Evolutionary conservation across 2,113 vertebrate species (phyloP), one percentile per base, ranked within the genome.

Genomic region (Chionis minor): DNA sequence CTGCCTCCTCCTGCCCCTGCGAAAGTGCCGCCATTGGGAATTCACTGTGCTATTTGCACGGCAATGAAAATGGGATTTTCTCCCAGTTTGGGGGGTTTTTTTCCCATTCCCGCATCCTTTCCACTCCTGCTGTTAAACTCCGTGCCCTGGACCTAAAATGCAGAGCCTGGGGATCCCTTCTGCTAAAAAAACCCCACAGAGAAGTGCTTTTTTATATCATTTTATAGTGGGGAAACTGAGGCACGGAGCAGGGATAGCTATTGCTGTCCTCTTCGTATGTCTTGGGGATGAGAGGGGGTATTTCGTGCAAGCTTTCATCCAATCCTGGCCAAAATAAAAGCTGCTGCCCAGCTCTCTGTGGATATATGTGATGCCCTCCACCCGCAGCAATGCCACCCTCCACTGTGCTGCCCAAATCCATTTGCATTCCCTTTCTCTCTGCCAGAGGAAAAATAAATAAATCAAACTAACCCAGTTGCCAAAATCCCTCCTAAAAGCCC

Each of bases 151-250:
- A 32, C 18, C 3, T 56, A 20, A 75, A 71, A 23, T 8, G 8
- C 32, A 59, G 35, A 72, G 49, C 4, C 3, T 24, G 35, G 17
- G 28, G 23, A 54, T 8, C 16, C 32, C 33, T 47, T 40, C 59
- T 81, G 51, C 14, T 30, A 32, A 52, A 63, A 79, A 33, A 45
- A 15, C 2, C 0, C 7, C 16, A 6, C 4, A 26, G 23, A 59
- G 1, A 63, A 71, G 7, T 10, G 5, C 4, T 80, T 69, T 20
- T 32, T 54, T 6, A 4, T 28, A 5, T 2, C 0, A 4, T 30
- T 91, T 77, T n/a, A 62, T 70, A 23, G 2, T 28, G 42, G 10
- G 38, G 38, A 81, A 89, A 63, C 75, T 27, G 89, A 92, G 86
- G 52, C 82, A 73, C 1, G 0, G 49, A 30, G 18, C 19, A 74